Percentiles rank a stretch among this genome's conserved stretches.
Conservation (phyloP, 1,140 invertebrate species). For the Pectinophora gossypiella region DNA sequence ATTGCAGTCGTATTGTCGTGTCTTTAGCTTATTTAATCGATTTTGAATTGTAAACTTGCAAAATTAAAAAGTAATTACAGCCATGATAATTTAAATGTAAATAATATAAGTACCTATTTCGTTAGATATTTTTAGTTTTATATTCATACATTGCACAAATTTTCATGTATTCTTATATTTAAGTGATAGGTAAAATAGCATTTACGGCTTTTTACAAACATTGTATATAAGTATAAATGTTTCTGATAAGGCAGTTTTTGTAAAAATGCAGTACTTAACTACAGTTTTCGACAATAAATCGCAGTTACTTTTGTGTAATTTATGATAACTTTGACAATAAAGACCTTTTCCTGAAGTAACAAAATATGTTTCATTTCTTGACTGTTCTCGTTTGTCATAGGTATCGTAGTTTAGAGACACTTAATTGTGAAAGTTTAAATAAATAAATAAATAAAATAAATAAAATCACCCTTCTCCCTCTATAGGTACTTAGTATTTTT, state of each 20-base stretch:
- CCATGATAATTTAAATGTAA: too few species aligned
- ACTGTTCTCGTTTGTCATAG: too few species aligned
- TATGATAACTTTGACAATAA: constrained; percentile 61
- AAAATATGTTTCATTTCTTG: too few species aligned
- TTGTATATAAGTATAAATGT: constrained; percentile 31
- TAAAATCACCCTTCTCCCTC: too few species aligned
- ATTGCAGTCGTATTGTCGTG: too few species aligned
- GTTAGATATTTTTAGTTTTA: background rate
- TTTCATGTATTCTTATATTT: constrained; percentile 11
- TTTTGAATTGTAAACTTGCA: too few species aligned
- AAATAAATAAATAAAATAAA: too few species aligned
- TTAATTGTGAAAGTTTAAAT: too few species aligned
- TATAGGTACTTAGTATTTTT: too few species aligned
- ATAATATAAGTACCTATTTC: background rate
- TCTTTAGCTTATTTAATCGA: too few species aligned
- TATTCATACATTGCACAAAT: constrained; percentile 15
- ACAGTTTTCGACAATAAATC: constrained; percentile 36
- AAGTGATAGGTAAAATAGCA: constrained; percentile 10
- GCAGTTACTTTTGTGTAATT: constrained; percentile 62
- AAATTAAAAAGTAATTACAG: too few species aligned
- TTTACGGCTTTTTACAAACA: constrained; percentile 28
- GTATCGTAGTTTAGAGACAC: too few species aligned
- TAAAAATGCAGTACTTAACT: background rate
- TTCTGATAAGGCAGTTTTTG: constrained; percentile 18
- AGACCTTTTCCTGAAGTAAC: constrained; percentile 53